Base-by-base conservation (phyloP, 2,113 vertebrate genomes). In the Anoura caudifer region DNA sequence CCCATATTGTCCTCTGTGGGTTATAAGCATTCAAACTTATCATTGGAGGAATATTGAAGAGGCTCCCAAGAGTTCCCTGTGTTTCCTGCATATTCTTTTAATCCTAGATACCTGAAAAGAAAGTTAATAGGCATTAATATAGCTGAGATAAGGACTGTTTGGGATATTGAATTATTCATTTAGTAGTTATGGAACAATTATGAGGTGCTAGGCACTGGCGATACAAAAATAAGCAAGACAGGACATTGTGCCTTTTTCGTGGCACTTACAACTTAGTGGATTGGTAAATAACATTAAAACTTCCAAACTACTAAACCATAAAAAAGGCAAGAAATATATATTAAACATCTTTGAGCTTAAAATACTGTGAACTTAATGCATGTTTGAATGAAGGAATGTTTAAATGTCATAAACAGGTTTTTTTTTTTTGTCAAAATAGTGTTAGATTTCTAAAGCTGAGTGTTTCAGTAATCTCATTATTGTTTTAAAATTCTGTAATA, bases 401-500 rank as follows among this genome's bases (percentile, higher is more conserved):
- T 91, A 59, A 59, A n/a, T 75, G 59, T 59, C 24, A 10, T 63
- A 41, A 94, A 59, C n/a, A 83, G 85, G 33, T 36, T 17, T 19
- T 59, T 33, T 24, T 59, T 76, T 52, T 24, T 69, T 4, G 36
- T 94, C 43, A 63, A 61, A 93, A 45, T 65, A 61, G 13, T 72
- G 41, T 91, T 43, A 67, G 50, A 91, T 87, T 93, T 94, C 93
- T 83, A 59, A 95, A 90, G 63, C 77, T 12, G 67, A 88, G 47
- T 73, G 89, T 91, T 96, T 72, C 56, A 28, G 89, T 94, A 80
- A 96, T 95, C 82, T 95, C 93, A 69, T 93, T 87, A 85, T 93
- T 96, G 94, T 93, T 96, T 93, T 80, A 82, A 94, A 95, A 94
- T 90, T 96, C 93, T 96, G 82, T 95, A 96, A 93, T 97, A 79